Evolutionary conservation across 2,888 invertebrate species (phyloP).

Genomic region (Eumacrocentrus americanus): DNA sequence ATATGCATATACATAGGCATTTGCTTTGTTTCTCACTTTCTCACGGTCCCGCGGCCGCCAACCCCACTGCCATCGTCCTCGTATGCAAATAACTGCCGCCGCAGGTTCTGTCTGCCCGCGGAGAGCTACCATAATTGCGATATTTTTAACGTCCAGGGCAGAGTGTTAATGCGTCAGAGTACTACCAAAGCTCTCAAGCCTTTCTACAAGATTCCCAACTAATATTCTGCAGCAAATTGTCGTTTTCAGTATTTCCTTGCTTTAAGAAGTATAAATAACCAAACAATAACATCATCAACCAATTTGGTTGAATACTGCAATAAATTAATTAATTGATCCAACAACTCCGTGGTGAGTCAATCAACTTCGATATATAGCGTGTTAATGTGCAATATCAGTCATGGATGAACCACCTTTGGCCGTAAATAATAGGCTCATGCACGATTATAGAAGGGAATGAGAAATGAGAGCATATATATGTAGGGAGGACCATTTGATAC

Average conservation of each 20-base stretch:
- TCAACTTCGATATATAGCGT: neutral
- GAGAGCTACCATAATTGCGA: constrained; percentile 45
- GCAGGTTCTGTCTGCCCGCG: constrained; percentile 44
- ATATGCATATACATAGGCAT: constrained; percentile 29
- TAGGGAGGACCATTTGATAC: constrained; percentile 25
- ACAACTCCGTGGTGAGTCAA: neutral
- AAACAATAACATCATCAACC: no score
- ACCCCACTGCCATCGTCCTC: constrained; percentile 46
- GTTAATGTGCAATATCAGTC: constrained; percentile 13
- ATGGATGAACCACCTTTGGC: neutral
- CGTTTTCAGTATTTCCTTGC: no score
- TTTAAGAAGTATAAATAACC: no score
- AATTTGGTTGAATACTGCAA: no score
- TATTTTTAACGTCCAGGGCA: constrained; percentile 42
- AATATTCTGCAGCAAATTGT: no score
- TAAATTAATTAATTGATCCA: neutral
- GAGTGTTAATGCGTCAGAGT: constrained; percentile 35
- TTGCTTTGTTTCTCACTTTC: constrained; percentile 22
- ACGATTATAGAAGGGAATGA: constrained; percentile 9
- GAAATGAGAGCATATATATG: constrained; percentile 19
- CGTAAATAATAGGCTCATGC: constrained; percentile 10
- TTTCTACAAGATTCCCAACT: no score
- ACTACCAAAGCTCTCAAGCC: no score
- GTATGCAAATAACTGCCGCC: constrained; percentile 56
- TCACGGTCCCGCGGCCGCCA: constrained; percentile 35